These are phyloP conservation scores for Synaphobranchus kaupii DNA, from an alignment of 2,797 vertebrate species.

Conservation along the genomic window DNA sequence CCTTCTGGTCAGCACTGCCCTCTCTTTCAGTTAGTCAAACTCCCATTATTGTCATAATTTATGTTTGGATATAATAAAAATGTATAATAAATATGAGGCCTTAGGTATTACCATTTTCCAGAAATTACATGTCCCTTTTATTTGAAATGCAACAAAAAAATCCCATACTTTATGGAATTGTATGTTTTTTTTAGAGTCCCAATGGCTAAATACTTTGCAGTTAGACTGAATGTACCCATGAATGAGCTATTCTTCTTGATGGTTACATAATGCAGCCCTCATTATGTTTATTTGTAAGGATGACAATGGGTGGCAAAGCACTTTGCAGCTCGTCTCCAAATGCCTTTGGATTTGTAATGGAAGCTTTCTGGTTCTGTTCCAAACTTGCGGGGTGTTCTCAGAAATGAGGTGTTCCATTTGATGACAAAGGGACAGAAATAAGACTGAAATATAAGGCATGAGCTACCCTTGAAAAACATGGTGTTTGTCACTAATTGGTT, in stretches of 20 bases:
- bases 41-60: background rate
- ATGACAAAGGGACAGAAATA: background rate
- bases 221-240: background rate
- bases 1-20: background rate
- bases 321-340: background rate
- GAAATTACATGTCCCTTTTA: background rate
- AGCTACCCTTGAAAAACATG: background rate
- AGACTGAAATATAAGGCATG: background rate
- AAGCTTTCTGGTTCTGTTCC: background rate
- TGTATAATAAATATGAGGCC: background rate
- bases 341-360: background rate
- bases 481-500: background rate
- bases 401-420: background rate
- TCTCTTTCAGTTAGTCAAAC: background rate
- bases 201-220: background rate
- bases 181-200: background rate
- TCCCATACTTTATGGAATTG: background rate
- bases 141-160: background rate
- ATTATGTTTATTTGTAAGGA: conserved; percentile 7
- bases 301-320: conserved; percentile 7
- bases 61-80: background rate
- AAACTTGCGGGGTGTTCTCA: background rate
- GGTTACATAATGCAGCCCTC: conserved; percentile 13
- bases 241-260: conserved; percentile 15
- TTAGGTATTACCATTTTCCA: background rate